These are phyloP conservation scores for Coboldia fuscipes DNA, from an alignment of 1,140 invertebrate genomes.

Conservation along the genomic window DNA sequence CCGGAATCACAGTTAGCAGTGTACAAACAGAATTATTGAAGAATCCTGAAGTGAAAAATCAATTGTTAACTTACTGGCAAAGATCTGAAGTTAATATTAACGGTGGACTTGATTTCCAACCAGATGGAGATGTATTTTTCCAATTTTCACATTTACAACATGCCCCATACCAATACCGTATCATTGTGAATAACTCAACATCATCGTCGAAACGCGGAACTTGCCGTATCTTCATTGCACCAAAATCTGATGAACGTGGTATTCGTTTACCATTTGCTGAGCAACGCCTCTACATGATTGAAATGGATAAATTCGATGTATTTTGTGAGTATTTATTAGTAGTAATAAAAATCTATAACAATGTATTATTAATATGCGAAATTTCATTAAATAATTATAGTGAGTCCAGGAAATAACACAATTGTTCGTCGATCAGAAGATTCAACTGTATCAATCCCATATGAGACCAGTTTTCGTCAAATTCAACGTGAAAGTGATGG, in stretches of 20 bases:
- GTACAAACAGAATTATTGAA: no score
- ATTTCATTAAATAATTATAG: no score
- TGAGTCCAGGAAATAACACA: slow-evolving; percentile 21
- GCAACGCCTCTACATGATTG: slow-evolving; percentile 20
- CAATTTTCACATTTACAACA: slow-evolving; percentile 27
- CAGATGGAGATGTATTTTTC: slow-evolving; percentile 17
- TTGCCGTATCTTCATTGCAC: slow-evolving; percentile 23
- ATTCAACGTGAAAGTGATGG: slow-evolving; percentile 19
- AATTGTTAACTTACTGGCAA: slow-evolving; percentile 34
- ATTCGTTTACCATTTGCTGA: slow-evolving; percentile 15
- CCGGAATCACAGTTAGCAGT: no score
- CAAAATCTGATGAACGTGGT: slow-evolving; percentile 21
- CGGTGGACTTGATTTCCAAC: slow-evolving; percentile 32
- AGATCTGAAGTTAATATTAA: slow-evolving; percentile 33
- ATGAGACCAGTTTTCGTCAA: slow-evolving; percentile 36
- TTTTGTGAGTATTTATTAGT: slow-evolving; percentile 17
- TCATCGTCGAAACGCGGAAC: slow-evolving; percentile 8
- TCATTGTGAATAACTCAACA: slow-evolving; percentile 11
- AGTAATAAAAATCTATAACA: no score
- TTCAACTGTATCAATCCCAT: slow-evolving; percentile 29
- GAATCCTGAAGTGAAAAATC: no score
- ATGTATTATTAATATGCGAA: no score
- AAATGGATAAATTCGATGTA: slow-evolving; percentile 22
- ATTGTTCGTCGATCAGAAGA: slow-evolving; percentile 23
- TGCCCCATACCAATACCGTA: slow-evolving; percentile 20